Conservation (phyloP, 2,888 invertebrate species). For the Eristalinus aeneus region DNA sequence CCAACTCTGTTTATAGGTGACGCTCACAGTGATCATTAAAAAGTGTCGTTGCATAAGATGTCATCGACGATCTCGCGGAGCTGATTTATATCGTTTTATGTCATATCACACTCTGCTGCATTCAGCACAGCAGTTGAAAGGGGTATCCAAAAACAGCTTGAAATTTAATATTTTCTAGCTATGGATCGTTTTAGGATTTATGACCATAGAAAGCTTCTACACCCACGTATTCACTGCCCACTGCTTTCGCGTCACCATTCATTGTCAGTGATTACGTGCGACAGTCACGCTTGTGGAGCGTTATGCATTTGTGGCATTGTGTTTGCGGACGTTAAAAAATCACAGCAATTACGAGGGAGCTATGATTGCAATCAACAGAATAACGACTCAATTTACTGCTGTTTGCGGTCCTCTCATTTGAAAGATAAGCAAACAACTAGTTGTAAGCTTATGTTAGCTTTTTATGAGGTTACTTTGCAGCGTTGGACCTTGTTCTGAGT, state of each 20-base stretch:
- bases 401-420: neutral
- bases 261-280: neutral
- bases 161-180: neutral
- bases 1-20: neutral
- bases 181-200: neutral
- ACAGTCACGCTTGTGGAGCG: neutral
- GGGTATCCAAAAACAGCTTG: neutral
- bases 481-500: no score
- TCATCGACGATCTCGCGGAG: neutral
- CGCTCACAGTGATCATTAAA: neutral
- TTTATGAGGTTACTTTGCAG: no score
- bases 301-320: neutral
- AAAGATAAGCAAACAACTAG: neutral
- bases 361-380: neutral
- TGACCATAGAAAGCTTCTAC: neutral
- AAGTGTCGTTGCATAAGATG: neutral
- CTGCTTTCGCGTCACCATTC: neutral
- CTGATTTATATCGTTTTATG: neutral
- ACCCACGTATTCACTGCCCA: neutral
- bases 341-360: neutral
- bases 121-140: neutral
- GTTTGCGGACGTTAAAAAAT: neutral
- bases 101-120: neutral
- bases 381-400: neutral
- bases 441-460: no score